Base-by-base conservation (phyloP, 2,113 vertebrate genomes). In the Galeopterus variegatus region DNA sequence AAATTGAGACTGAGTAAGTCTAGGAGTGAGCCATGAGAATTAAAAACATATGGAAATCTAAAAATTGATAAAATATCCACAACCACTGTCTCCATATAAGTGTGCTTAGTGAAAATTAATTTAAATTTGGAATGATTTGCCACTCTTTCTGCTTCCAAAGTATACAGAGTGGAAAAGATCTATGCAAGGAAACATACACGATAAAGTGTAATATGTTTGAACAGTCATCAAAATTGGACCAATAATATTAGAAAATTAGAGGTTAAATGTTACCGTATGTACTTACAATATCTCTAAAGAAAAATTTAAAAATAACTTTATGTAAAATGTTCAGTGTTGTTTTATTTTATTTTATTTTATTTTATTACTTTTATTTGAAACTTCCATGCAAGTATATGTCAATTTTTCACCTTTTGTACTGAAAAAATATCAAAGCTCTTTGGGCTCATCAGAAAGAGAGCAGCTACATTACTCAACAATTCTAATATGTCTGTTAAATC, bases 351-450 rank as follows among this genome's bases (percentile, higher is more conserved):
- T 83, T 60, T 26, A 23, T 69, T 31, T 90, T n/a, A 24, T 75
- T 64, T 87, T 33, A 41, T 69, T 23, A 67, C 15, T 87, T 94
- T 67, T 12, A 65, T 85, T 90, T 72, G 45, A 79, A 92, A 88
- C 41, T 33, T 58, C 24, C 2, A 41, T 60, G 14, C 6, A 79
- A 83, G 3, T 65, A 21, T 10, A 48, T 77, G 19, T 50, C 28
- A 64, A 36, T 77, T 64, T 67, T 79, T 70, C 41, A 82, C 21
- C 19, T 81, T 75, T 81, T 86, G 11, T 73, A 26, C 10, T 77
- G 23, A 96, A 92, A 92, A 31, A 77, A 76, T 50, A 8, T 77
- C 56, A 28, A 67, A 92, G 45, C 1, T 45, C 21, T 41, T 21
- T 60, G n/a, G 28, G 12, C 33, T 54, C 84, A 10, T 64, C 18